phyloP scores from a whole-genome alignment of 2,888 invertebrate species.

The Nymphalis polychloros region DNA sequence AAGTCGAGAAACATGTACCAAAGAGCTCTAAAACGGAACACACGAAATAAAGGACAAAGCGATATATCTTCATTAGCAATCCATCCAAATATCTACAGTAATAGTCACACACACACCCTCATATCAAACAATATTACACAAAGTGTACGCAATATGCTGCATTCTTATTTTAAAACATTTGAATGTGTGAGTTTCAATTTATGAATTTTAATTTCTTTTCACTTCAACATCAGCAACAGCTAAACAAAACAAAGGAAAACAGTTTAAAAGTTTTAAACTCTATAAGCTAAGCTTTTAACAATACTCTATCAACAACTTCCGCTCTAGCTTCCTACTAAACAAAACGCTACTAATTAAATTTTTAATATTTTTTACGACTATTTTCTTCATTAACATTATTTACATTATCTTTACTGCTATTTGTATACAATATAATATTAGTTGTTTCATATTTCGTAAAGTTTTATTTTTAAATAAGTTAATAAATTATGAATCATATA shows the following conservation, averaged over 20 bases:
- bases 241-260: conserved; percentile 22
- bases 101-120: not conserved
- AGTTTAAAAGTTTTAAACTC: conserved; percentile 26
- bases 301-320: conserved; percentile 17
- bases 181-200: conserved; percentile 11
- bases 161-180: not conserved
- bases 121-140: not conserved
- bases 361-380: conserved; percentile 1
- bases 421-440: no score
- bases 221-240: conserved; percentile 20
- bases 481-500: no score
- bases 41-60: conserved; percentile 4
- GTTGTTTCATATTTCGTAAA: no score
- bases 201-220: conserved; percentile 29
- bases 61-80: conserved; percentile 8
- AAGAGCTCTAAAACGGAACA: conserved; percentile 1
- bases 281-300: conserved; percentile 20
- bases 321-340: conserved; percentile 4
- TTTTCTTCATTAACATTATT: no score
- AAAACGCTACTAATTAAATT: conserved; percentile 7
- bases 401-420: no score
- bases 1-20: conserved; percentile 19
- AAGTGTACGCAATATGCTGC: no score
- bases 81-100: not conserved
- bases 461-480: no score